Percentiles rank a stretch among this genome's conserved stretches.
phyloP scores from a whole-genome alignment of 2,113 vertebrate genomes.

The Arvicanthis niloticus region DNA sequence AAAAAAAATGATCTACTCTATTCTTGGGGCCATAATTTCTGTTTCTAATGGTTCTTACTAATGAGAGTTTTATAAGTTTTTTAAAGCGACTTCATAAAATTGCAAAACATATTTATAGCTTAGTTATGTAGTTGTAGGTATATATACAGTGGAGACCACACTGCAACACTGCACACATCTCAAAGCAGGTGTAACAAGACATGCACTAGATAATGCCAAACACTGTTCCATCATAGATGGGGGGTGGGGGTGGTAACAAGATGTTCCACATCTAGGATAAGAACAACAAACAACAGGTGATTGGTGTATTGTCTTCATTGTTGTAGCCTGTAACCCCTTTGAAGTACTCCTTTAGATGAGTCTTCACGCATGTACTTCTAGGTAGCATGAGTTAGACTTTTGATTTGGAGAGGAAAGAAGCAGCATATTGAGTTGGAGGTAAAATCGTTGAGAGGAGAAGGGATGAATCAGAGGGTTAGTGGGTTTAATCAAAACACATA shows the following conservation, averaged over 20 bases:
- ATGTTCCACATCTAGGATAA: neutral
- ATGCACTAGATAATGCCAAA: neutral
- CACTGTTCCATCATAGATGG: neutral
- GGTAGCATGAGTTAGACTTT: neutral
- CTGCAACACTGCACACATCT: neutral
- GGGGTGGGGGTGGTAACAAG: no score
- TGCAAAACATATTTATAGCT: neutral
- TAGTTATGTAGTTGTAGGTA: neutral
- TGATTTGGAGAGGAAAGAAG: rapidly evolving
- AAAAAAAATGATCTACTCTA: conserved; percentile 25
- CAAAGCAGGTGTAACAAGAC: neutral
- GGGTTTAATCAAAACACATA: neutral
- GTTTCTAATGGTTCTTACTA: conserved; percentile 48
- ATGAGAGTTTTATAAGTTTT: neutral
- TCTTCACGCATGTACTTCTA: neutral
- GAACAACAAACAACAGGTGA: neutral
- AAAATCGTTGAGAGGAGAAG: neutral
- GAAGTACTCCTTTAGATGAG: neutral
- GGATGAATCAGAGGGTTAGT: neutral
- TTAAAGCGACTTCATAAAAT: neutral
- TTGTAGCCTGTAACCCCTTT: no score
- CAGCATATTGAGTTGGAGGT: neutral
- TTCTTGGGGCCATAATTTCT: conserved; percentile 24
- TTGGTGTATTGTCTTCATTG: neutral
- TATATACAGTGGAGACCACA: no score